Evolutionary conservation across 2,888 invertebrate species (phyloP).

Genomic region (Pedicia rivosa): DNA sequence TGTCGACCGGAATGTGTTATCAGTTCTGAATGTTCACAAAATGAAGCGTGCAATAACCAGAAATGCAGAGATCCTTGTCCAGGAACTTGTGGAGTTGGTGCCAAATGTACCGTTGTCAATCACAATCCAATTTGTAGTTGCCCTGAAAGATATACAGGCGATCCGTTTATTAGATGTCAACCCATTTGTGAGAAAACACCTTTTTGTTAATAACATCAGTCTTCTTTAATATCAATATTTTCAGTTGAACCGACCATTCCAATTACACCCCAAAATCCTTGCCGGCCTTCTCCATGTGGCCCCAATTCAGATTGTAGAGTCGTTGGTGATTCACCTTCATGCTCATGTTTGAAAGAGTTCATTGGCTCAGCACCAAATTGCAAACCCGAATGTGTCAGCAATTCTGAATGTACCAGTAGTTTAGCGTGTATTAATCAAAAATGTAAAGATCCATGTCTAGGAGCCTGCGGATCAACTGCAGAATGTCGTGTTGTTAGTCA

Average conservation of each 20-base stretch:
- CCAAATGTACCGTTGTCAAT: constrained; percentile 44
- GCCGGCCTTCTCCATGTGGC: constrained; percentile 51
- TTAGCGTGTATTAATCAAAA: constrained; percentile 61
- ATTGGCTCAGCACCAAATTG: constrained; percentile 54
- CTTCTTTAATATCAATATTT: not conserved
- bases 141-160: constrained; percentile 43
- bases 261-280: constrained; percentile 34
- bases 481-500: constrained; percentile 62
- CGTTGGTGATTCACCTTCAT: constrained; percentile 42
- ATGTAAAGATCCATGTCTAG: constrained; percentile 58
- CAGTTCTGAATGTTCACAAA: constrained; percentile 47
- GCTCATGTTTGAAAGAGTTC: constrained; percentile 51
- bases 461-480: constrained; percentile 53
- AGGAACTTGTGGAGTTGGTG: constrained; percentile 42
- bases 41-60: constrained; percentile 50
- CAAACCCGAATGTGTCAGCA: constrained; percentile 56
- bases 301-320: constrained; percentile 45
- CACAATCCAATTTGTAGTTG: constrained; percentile 66
- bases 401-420: constrained; percentile 52
- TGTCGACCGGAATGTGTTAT: constrained; percentile 56
- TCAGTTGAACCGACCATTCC: constrained; percentile 16
- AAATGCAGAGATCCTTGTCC: constrained; percentile 56
- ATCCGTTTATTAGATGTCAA: constrained; percentile 48
- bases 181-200: constrained; percentile 22
- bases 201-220: too few relatives aligned